phyloP scores from a whole-genome alignment of 2,888 invertebrate genomes.

The Halictus quadricinctus region DNA sequence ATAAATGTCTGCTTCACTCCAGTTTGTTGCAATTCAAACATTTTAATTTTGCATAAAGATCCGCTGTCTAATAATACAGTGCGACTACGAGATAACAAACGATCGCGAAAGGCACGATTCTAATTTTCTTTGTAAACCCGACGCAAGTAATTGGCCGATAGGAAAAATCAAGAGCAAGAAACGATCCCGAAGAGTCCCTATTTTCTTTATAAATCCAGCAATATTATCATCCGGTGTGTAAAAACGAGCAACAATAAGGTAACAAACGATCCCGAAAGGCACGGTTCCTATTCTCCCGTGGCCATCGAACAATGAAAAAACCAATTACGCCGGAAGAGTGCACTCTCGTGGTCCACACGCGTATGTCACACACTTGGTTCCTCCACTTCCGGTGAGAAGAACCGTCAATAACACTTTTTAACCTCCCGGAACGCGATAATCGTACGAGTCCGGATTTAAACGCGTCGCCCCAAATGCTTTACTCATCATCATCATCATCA shows the following conservation, averaged over 20 bases:
- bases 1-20: no score
- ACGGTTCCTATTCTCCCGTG: neutral
- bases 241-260: no score
- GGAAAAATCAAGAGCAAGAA: no score
- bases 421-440: neutral
- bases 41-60: no score
- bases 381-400: slow-evolving; percentile 57
- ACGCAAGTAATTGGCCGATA: no score
- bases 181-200: no score
- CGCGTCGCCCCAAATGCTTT: neutral
- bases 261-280: neutral
- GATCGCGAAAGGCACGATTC: neutral
- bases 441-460: neutral
- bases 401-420: slow-evolving; percentile 57
- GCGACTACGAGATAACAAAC: neutral
- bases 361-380: slow-evolving; percentile 64
- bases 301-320: neutral
- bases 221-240: no score
- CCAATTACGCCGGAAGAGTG: neutral
- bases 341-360: slow-evolving; percentile 64
- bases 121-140: neutral
- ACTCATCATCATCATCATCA: slow-evolving; percentile 24
- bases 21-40: no score
- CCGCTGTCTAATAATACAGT: neutral
- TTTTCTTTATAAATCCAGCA: no score